Evolutionary conservation across 2,113 vertebrate species (phyloP).

Genomic region (Lycaon pictus): DNA sequence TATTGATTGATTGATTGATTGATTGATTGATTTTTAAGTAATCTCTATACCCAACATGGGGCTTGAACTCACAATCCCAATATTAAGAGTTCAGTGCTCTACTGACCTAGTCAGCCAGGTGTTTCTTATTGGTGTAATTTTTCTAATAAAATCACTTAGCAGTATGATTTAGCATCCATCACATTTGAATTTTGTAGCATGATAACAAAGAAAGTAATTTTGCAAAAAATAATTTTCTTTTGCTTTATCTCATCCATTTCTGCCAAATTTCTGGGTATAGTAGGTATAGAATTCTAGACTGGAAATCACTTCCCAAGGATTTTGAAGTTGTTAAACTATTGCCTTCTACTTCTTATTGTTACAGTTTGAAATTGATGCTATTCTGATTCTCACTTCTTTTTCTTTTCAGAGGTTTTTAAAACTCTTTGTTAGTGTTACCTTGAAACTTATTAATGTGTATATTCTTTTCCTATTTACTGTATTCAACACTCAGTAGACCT

Average conservation of each 20-base stretch:
- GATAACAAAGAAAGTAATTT: background rate
- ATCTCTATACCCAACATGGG: background rate
- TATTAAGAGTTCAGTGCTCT: background rate
- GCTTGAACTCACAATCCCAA: background rate
- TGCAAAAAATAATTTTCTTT: background rate
- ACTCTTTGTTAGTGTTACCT: background rate
- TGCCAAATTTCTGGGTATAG: background rate
- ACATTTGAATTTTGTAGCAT: background rate
- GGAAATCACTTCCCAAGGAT: background rate
- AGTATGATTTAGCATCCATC: background rate
- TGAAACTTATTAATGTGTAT: background rate
- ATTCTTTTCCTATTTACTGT: background rate
- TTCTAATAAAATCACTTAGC: background rate
- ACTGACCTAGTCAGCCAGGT: background rate
- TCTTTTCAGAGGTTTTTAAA: background rate
- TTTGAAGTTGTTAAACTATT: background rate
- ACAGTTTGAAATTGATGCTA: background rate
- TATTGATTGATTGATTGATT: background rate
- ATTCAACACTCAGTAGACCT: background rate
- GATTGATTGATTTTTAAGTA: background rate
- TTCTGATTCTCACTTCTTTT: background rate
- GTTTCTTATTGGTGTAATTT: background rate
- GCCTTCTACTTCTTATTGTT: background rate
- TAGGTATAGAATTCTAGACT: background rate
- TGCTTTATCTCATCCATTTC: background rate